phyloP scores from a whole-genome alignment of 2,888 invertebrate species.

The Drosophila nigricruria region DNA sequence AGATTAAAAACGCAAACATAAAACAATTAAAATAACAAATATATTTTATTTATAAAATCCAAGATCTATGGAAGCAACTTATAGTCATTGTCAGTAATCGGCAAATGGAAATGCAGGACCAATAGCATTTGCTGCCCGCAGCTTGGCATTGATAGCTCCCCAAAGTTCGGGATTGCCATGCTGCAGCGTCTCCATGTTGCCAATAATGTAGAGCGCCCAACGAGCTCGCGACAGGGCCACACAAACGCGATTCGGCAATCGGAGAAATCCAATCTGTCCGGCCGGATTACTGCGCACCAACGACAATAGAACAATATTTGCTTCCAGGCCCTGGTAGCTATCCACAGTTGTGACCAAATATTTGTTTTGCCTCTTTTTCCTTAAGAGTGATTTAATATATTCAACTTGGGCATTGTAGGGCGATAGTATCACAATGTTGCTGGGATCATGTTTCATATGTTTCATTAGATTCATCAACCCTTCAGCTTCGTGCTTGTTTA shows the following conservation, averaged over 20 bases:
- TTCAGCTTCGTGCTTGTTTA: slow-evolving; percentile 66
- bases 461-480: slow-evolving; percentile 51
- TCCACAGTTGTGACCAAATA: slow-evolving; percentile 88
- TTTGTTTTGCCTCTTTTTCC: too few species aligned
- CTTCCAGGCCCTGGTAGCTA: slow-evolving; percentile 93
- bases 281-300: slow-evolving; percentile 91
- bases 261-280: slow-evolving; percentile 90
- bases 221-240: slow-evolving; percentile 92
- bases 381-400: slow-evolving; percentile 49
- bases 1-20: slow-evolving; percentile 44
- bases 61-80: not conserved
- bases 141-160: slow-evolving; percentile 85
- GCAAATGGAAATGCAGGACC: slow-evolving; percentile 85
- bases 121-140: slow-evolving; percentile 86
- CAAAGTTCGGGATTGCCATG: slow-evolving; percentile 86
- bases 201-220: slow-evolving; percentile 90
- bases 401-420: slow-evolving; percentile 80
- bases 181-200: slow-evolving; percentile 88
- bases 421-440: slow-evolving; percentile 90
- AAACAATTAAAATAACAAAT: slow-evolving; percentile 25
- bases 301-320: slow-evolving; percentile 91
- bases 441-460: slow-evolving; percentile 86
- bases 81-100: not conserved
- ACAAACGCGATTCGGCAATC: slow-evolving; percentile 90
- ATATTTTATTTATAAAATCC: slow-evolving; percentile 14